Evolutionary conservation across 1,140 invertebrate species (phyloP).

Genomic region (Riptortus pedestris): DNA sequence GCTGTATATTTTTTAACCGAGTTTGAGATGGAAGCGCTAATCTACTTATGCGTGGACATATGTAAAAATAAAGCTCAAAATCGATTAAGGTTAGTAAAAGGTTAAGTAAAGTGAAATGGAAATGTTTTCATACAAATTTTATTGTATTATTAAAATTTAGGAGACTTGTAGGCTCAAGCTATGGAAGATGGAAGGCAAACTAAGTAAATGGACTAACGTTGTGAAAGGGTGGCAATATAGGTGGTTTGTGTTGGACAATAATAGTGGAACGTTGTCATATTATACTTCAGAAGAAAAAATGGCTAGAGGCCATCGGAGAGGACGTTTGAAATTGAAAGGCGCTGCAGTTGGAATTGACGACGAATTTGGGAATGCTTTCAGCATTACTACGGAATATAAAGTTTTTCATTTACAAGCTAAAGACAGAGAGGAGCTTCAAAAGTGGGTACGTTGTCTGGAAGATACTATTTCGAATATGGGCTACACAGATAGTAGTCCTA

Average conservation of each 20-base stretch:
- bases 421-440: slow-evolving; percentile 84
- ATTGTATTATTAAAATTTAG: too few species aligned
- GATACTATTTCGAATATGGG: slow-evolving; percentile 82
- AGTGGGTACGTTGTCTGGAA: slow-evolving; percentile 90
- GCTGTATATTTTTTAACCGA: too few species aligned
- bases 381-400: slow-evolving; percentile 96
- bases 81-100: too few species aligned
- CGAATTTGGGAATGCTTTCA: slow-evolving; percentile 97
- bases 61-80: too few species aligned
- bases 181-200: slow-evolving; percentile 92
- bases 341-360: slow-evolving; percentile 97
- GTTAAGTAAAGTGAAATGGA: too few species aligned
- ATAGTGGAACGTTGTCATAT: slow-evolving; percentile 86
- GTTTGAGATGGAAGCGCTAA: too few species aligned
- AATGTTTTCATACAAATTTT: too few species aligned
- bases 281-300: slow-evolving; percentile 99
- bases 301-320: slow-evolving; percentile 87
- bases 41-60: too few species aligned
- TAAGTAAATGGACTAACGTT: slow-evolving; percentile 99
- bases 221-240: slow-evolving; percentile 99
- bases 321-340: slow-evolving; percentile 88
- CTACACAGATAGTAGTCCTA: slow-evolving; percentile 38
- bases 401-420: slow-evolving; percentile 98
- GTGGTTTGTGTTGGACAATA: slow-evolving; percentile 97
- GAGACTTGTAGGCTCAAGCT: too few species aligned